These are phyloP conservation scores for Sebastes baramenuke DNA, from an alignment of 2,797 vertebrate species.

Conservation along the genomic window DNA sequence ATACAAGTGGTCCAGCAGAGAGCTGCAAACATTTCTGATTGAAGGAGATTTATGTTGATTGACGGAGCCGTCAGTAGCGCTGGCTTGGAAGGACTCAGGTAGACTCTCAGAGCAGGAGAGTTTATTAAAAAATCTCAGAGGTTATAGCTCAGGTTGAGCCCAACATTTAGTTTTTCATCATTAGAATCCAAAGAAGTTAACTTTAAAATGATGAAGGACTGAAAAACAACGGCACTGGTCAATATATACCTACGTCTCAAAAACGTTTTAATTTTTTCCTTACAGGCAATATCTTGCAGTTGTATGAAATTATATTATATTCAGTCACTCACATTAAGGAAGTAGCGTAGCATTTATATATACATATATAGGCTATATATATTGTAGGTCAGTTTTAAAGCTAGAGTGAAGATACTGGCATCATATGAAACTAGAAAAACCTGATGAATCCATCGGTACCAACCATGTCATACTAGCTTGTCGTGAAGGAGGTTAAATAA, in stretches of 20 bases:
- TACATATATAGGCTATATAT: too few species aligned
- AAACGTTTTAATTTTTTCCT: neutral
- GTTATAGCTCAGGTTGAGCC: neutral
- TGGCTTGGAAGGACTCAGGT: conserved; percentile 29
- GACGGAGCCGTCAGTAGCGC: conserved; percentile 44
- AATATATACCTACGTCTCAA: too few species aligned
- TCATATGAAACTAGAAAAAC: too few species aligned
- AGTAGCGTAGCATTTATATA: neutral
- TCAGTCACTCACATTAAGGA: neutral
- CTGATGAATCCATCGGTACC: too few species aligned
- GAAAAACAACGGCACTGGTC: neutral
- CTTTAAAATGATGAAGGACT: conserved; percentile 14
- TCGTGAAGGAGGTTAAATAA: too few species aligned
- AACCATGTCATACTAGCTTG: too few species aligned
- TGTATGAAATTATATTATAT: neutral
- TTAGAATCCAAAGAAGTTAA: conserved; percentile 34
- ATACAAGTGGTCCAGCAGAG: neutral
- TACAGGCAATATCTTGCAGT: neutral
- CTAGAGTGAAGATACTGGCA: too few species aligned
- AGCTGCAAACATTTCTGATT: conserved; percentile 30
- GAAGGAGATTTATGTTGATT: conserved; percentile 58
- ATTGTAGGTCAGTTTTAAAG: too few species aligned
- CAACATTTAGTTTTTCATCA: conserved; percentile 7
- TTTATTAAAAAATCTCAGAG: conserved; percentile 29
- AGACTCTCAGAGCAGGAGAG: conserved; percentile 21